These are phyloP conservation scores for Liodrosophila aerea DNA, from an alignment of 2,888 invertebrate genomes.

Conservation along the genomic window DNA sequence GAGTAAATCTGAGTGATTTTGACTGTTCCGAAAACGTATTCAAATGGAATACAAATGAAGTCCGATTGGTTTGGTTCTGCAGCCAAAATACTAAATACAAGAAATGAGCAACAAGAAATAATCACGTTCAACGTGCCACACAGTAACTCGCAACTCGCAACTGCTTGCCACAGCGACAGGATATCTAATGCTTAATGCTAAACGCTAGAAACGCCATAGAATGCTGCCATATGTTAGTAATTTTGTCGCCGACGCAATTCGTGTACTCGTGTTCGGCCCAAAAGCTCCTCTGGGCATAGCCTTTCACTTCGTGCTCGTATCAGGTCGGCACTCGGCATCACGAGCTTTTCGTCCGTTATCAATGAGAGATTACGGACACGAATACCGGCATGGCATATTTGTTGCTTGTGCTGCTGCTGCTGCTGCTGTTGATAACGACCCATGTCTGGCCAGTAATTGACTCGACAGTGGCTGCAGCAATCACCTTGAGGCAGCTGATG, in stretches of 20 bases:
- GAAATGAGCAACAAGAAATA: not conserved
- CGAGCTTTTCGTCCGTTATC: constrained; percentile 60
- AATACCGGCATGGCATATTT: not conserved
- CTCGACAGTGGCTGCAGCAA: constrained; percentile 26
- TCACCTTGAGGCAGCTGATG: constrained; percentile 22
- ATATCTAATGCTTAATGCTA: constrained; percentile 70
- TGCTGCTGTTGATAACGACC: constrained; percentile 55
- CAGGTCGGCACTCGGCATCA: not conserved
- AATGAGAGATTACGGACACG: constrained; percentile 44
- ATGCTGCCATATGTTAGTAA: constrained; percentile 67
- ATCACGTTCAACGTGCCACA: constrained; percentile 14
- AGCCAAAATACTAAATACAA: constrained; percentile 17
- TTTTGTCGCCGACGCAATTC: constrained; percentile 31
- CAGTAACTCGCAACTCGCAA: too few species aligned
- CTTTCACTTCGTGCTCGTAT: constrained; percentile 22
- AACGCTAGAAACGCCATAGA: constrained; percentile 45
- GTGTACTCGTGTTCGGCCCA: constrained; percentile 26
- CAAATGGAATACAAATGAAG: too few species aligned
- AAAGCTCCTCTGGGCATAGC: constrained; percentile 51
- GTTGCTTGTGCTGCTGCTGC: constrained; percentile 16
- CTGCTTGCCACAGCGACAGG: constrained; percentile 72
- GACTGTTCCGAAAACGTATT: too few species aligned
- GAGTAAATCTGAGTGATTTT: too few species aligned
- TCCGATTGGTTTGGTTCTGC: constrained; percentile 19
- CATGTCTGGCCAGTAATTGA: constrained; percentile 37